Evolutionary conservation across 2,113 vertebrate species (phyloP), one percentile per base, ranked within the genome.

Genomic region (Acrocephalus arundinaceus): DNA sequence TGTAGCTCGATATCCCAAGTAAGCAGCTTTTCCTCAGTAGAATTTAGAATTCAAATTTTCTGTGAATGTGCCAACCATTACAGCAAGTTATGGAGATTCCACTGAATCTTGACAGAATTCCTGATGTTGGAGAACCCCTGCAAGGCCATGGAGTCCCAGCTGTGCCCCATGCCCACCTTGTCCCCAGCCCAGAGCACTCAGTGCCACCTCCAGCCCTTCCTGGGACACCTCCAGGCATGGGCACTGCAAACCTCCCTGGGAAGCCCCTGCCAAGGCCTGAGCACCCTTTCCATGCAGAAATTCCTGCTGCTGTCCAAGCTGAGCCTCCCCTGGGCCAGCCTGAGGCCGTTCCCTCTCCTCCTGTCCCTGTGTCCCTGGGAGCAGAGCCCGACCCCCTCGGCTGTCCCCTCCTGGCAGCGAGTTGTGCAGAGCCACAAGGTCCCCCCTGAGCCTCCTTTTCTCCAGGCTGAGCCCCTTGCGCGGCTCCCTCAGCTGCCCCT

Each of bases 141-240:
- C 11, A 0, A 82, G 62, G 0, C n/a, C 48, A 13, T 3, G 0
- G 3, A 61, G 70, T 3, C 23, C 54, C 8, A 25, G 28, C 39
- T 48, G n/a, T 82, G 33, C 46, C 77, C 14, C 0, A 2, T 37
- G 0, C 31, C 70, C 70, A 52, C 46, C 68, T 8, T 59, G 77
- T 54, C 33, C 68, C 59, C 51, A 51, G 37, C 59, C 68, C 77
- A 82, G 68, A 52, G 87, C 87, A 5, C 87, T 67, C 13, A 30
- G 70, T 37, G 68, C 52, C 86, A 51, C 45, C 5, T 15, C 35
- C 86, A 73, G 59, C 31, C 49, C 58, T 72, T 49, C 43, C 75
- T 65, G 27, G 67, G 67, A 22, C 76, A 35, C 67, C 76, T 73
- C 7, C 85, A 73, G 67, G 30, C 7, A 11, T 35, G 85, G 66